Percentiles rank a stretch among this genome's conserved stretches.
These are phyloP conservation scores for Burhinus oedicnemus DNA, from an alignment of 2,113 vertebrate genomes.

Conservation along the genomic window DNA sequence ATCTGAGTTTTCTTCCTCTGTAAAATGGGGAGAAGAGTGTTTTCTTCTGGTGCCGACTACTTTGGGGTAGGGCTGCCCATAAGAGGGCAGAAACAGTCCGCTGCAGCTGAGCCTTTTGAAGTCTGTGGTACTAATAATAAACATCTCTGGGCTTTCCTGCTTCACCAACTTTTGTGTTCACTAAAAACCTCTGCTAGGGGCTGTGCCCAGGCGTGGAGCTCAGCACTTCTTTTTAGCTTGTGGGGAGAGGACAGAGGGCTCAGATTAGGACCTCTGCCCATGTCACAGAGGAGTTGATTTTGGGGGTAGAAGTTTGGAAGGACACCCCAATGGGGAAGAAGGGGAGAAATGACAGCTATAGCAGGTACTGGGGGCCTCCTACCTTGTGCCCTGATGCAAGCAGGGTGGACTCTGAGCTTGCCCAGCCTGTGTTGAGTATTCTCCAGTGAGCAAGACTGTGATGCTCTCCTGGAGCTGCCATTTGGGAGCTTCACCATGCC, in stretches of 20 bases:
- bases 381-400: background rate
- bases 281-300: background rate
- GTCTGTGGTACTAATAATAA: background rate
- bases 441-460: background rate
- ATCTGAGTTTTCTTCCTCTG: background rate
- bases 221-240: background rate
- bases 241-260: background rate
- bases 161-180: background rate
- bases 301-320: background rate
- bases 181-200: background rate
- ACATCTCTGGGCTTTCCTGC: background rate
- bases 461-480: background rate
- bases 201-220: rapidly evolving
- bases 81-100: background rate
- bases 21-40: background rate
- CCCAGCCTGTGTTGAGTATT: background rate
- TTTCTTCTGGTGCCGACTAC: background rate
- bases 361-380: background rate
- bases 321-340: background rate
- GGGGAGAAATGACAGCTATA: background rate
- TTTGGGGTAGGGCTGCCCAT: background rate
- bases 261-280: background rate
- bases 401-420: background rate
- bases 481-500: background rate
- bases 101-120: background rate